These are phyloP conservation scores for Phortica magna DNA, from an alignment of 2,888 invertebrate genomes.

Conservation along the genomic window DNA sequence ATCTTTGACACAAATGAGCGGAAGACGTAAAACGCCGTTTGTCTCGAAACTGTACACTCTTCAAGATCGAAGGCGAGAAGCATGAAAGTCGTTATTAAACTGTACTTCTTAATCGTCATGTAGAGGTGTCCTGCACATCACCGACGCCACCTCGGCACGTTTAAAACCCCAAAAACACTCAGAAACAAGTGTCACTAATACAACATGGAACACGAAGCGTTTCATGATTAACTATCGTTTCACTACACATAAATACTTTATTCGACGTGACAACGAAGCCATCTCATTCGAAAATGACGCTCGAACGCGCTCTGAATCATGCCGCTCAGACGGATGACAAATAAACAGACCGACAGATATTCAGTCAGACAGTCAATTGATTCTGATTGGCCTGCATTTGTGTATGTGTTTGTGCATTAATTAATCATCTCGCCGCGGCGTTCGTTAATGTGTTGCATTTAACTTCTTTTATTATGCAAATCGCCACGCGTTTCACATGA, in stretches of 20 bases:
- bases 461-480: slow-evolving; percentile 55
- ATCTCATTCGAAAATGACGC: slow-evolving; percentile 18
- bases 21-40: background rate
- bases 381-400: background rate
- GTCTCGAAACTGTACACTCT: background rate
- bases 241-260: slow-evolving; percentile 8
- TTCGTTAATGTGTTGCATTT: slow-evolving; percentile 53
- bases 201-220: background rate
- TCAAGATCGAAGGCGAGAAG: background rate
- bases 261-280: background rate
- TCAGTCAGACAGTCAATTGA: slow-evolving; percentile 6
- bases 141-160: too few relatives aligned
- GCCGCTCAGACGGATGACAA: background rate
- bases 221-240: slow-evolving; percentile 18
- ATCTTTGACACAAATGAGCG: slow-evolving; percentile 37
- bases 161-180: background rate
- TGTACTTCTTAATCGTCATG: too few relatives aligned
- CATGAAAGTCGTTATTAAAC: too few relatives aligned
- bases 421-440: slow-evolving; percentile 38
- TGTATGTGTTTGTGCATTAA: slow-evolving; percentile 23
- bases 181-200: background rate
- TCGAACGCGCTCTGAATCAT: slow-evolving; percentile 7
- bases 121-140: too few relatives aligned
- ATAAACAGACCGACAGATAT: background rate
- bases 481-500: slow-evolving; percentile 43